phyloP scores from a whole-genome alignment of 2,888 invertebrate genomes.

The Spialia ferax region DNA sequence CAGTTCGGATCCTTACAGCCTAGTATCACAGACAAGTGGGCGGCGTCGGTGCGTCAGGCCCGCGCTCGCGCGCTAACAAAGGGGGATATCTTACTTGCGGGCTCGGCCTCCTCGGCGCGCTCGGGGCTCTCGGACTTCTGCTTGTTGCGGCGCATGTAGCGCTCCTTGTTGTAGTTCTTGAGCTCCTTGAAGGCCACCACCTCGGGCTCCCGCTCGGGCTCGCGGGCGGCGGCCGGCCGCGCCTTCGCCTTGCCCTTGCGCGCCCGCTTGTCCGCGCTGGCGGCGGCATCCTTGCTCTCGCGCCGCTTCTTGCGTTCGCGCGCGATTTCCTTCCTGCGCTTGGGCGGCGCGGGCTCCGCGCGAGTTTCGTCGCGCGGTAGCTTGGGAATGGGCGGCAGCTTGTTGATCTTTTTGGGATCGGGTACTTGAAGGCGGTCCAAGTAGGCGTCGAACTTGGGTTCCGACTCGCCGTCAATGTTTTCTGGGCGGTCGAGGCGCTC shows the following conservation, averaged over 20 bases:
- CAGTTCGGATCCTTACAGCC: constrained; percentile 61
- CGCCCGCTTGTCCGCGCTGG: constrained; percentile 47
- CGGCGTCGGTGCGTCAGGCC: constrained; percentile 44
- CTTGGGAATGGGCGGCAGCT: constrained; percentile 79
- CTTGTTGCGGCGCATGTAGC: constrained; percentile 89
- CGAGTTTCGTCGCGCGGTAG: constrained; percentile 57
- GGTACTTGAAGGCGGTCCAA: constrained; percentile 58
- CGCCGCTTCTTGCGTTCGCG: constrained; percentile 58
- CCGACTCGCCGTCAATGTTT: constrained; percentile 32
- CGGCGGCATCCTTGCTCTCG: constrained; percentile 49
- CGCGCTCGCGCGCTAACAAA: constrained; percentile 57
- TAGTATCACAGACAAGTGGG: constrained; percentile 65
- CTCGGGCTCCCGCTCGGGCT: constrained; percentile 50
- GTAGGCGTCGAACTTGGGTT: constrained; percentile 51
- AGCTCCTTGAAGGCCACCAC: constrained; percentile 84
- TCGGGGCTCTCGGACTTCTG: constrained; percentile 88
- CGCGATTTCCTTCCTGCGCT: constrained; percentile 57
- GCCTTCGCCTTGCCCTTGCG: constrained; percentile 47
- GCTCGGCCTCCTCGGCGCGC: constrained; percentile 49
- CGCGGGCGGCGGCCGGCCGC: constrained; percentile 45
- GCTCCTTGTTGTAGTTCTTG: constrained; percentile 85
- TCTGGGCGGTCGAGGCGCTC: constrained; percentile 4
- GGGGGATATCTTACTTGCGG: constrained; percentile 82
- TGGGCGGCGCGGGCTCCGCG: constrained; percentile 51
- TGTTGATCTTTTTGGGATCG: constrained; percentile 68